These are phyloP conservation scores for Calosoma granatense DNA, from an alignment of 1,140 invertebrate genomes.

Conservation along the genomic window DNA sequence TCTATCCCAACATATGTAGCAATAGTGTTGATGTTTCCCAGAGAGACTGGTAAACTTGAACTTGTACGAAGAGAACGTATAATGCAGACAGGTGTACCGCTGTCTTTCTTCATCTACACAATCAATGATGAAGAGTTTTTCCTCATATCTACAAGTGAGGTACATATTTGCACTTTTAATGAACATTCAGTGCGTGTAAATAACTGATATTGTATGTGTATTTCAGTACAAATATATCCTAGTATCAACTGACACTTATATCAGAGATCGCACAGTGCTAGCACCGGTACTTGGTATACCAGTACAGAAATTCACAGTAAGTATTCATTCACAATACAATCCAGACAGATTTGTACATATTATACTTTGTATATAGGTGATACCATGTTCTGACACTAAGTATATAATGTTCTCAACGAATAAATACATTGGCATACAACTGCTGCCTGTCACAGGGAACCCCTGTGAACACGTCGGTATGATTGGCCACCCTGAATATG, in stretches of 20 bases:
- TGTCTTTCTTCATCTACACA: slow-evolving; percentile 38
- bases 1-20: too few relatives aligned
- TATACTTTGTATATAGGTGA: slow-evolving; percentile 22
- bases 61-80: slow-evolving; percentile 41
- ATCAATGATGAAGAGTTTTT: slow-evolving; percentile 15
- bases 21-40: too few relatives aligned
- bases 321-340: slow-evolving; percentile 9
- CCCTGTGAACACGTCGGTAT: slow-evolving; percentile 56
- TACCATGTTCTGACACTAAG: slow-evolving; percentile 25
- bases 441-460: slow-evolving; percentile 59
- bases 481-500: slow-evolving; percentile 51
- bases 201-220: slow-evolving; percentile 32
- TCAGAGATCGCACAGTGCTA: slow-evolving; percentile 49
- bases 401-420: slow-evolving; percentile 53
- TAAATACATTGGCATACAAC: slow-evolving; percentile 55
- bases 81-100: slow-evolving; percentile 50
- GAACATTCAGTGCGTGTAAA: not conserved
- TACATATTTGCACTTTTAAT: slow-evolving; percentile 13
- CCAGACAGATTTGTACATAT: too few relatives aligned
- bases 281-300: slow-evolving; percentile 53
- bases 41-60: too few relatives aligned
- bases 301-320: slow-evolving; percentile 43
- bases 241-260: slow-evolving; percentile 48
- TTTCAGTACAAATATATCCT: slow-evolving; percentile 58
- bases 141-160: slow-evolving; percentile 24